Evolutionary conservation across 2,113 vertebrate genomes (phyloP).

Genomic region (Serinus canaria): DNA sequence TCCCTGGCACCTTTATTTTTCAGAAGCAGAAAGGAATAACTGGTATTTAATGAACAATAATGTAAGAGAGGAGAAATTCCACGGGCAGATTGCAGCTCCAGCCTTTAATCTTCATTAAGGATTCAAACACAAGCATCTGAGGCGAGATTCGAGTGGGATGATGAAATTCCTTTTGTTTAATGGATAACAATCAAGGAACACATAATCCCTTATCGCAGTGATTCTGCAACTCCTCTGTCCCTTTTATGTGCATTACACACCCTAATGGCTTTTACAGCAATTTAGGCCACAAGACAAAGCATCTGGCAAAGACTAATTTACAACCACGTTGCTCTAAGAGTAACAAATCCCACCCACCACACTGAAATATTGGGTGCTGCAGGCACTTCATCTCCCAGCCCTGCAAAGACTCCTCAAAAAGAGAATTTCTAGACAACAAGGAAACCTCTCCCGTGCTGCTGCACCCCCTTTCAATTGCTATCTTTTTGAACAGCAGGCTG

Average conservation of each 20-base stretch:
- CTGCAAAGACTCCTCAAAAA: background rate
- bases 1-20: background rate
- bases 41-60: background rate
- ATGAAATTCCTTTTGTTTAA: conserved; percentile 65
- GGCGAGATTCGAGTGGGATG: conserved; percentile 41
- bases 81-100: background rate
- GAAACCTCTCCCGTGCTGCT: background rate
- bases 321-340: background rate
- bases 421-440: background rate
- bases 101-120: conserved; percentile 38
- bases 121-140: conserved; percentile 6
- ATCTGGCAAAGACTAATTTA: conserved; percentile 62
- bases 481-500: background rate
- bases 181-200: conserved; percentile 64
- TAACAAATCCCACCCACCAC: background rate
- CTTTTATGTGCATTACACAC: conserved; percentile 66
- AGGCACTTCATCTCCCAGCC: background rate
- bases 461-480: background rate
- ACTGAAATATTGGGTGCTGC: conserved; percentile 3
- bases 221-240: conserved; percentile 26
- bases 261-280: conserved; percentile 70
- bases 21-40: background rate
- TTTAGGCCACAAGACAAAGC: conserved; percentile 70
- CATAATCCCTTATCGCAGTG: conserved; percentile 18
- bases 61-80: background rate